phyloP scores from a whole-genome alignment of 1,140 invertebrate genomes.

The Pachyrhynchus sulphureomaculatus region DNA sequence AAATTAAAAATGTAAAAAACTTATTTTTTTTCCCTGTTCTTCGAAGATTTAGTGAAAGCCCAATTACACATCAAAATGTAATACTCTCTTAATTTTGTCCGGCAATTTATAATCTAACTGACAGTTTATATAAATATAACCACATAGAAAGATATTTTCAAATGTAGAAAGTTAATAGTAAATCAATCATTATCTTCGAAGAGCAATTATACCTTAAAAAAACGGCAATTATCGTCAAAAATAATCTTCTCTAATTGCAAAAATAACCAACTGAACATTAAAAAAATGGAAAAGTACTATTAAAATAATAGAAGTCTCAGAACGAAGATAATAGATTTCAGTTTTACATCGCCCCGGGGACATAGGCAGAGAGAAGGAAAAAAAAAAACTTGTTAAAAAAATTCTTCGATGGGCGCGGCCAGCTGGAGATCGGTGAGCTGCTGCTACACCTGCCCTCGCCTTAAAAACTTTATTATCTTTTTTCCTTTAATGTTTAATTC shows the following conservation, averaged over 20 bases:
- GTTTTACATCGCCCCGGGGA: not conserved
- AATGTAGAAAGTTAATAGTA: too few species aligned
- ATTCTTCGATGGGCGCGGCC: conserved; percentile 8
- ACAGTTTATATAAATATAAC: too few species aligned
- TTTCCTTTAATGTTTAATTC: not conserved
- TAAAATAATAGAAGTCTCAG: conserved; percentile 11
- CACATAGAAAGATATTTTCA: too few species aligned
- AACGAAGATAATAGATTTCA: conserved; percentile 12
- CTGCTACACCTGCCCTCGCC: conserved; percentile 2
- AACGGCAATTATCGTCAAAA: too few species aligned
- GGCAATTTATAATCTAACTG: too few species aligned
- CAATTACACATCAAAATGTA: too few species aligned
- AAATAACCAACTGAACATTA: not conserved
- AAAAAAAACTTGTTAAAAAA: conserved; percentile 9
- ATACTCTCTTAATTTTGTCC: too few species aligned
- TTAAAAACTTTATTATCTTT: not conserved
- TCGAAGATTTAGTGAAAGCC: too few species aligned
- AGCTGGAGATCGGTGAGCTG: not conserved
- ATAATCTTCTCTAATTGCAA: not conserved
- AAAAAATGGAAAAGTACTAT: not conserved
- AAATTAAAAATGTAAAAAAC: too few species aligned
- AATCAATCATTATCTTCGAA: too few species aligned
- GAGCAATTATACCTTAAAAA: too few species aligned
- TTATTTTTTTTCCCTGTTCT: too few species aligned
- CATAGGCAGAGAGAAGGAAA: not conserved